Conservation (phyloP, 2,888 invertebrate genomes). For the Diarsia mendica region DNA sequence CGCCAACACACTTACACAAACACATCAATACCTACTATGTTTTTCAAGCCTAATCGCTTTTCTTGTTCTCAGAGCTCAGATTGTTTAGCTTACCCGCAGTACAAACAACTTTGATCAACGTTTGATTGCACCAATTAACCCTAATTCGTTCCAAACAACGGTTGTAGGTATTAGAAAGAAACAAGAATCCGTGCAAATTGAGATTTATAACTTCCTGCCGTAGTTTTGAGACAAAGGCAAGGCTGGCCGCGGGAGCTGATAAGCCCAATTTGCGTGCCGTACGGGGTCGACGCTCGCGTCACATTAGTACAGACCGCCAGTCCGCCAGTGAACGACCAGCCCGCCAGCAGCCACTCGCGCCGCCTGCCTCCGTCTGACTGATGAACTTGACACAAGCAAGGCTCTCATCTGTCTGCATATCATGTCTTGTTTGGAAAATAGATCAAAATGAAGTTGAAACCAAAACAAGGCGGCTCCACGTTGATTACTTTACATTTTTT, state of each 20-base stretch:
- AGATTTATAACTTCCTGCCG: conserved; percentile 64
- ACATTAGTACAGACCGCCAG: conserved; percentile 48
- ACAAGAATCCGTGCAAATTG: conserved; percentile 63
- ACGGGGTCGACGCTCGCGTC: conserved; percentile 65
- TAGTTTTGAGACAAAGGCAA: conserved; percentile 59
- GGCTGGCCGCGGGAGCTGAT: conserved; percentile 49
- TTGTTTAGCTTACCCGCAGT: conserved; percentile 44
- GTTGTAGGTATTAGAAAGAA: conserved; percentile 51
- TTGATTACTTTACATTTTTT: conserved; percentile 13
- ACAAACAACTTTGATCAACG: conserved; percentile 61
- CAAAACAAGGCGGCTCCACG: background rate
- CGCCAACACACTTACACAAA: conserved; percentile 45
- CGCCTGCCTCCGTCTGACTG: conserved; percentile 44
- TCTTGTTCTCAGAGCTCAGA: conserved; percentile 46
- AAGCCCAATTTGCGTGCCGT: conserved; percentile 58
- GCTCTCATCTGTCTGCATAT: conserved; percentile 14
- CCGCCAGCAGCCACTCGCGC: conserved; percentile 13
- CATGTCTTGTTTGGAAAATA: background rate
- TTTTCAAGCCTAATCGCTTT: conserved; percentile 44
- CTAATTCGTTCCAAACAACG: conserved; percentile 62
- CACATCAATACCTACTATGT: conserved; percentile 35
- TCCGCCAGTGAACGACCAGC: conserved; percentile 60
- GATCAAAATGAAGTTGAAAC: background rate
- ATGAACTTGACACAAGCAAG: conserved; percentile 54
- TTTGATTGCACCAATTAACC: conserved; percentile 67